Evolutionary conservation across 2,888 invertebrate species (phyloP), one percentile per base, ranked within the genome.

Genomic region (Cryptophagus acutangulus): DNA sequence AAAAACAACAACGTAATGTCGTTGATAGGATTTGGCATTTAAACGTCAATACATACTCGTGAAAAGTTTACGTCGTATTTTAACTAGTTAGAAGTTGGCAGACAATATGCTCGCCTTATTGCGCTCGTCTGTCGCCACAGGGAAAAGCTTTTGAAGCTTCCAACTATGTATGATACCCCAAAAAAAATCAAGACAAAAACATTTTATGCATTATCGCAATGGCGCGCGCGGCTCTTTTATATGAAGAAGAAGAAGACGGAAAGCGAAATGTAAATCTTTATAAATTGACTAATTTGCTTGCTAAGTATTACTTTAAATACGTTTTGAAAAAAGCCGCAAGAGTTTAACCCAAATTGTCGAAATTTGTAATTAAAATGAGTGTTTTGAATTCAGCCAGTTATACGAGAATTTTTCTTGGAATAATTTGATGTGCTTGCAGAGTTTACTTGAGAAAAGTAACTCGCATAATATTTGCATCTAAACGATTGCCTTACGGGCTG

Each of bases 331-430:
- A 48, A 45, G 25, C 18, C 17, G 18, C 26, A 34, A 31, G 38
- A 46, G 40, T 41, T 48, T 35, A 35, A 17, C 38, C 45, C 35
- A 47, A 49, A 48, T 47, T 46, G 41, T n/a, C 26, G 17, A 35
- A 52, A 54, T 55, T 54, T 54, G 52, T 51, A 51, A 51, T 49
- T 49, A 36, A 54, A 50, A 52, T 51, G 48, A 52, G 48, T 40
- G 39, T 28, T 44, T 33, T 28, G 38, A 41, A 43, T 37, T 43
- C 46, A 51, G 42, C 39, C 14, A 29, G 26, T 26, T n/a, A 26
- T 26, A 13, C 31, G 8, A 31, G 3, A 31, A 31, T 38, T 41
- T 41, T 36, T 41, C 36, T 45, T 29, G 15, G 10, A 20, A 45
- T 38, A 45, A 41, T 41, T 41, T 36, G 36, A 25, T 26, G 20